Percentiles rank a stretch among this genome's conserved stretches.
These are phyloP conservation scores for Anas flavirostris DNA, from an alignment of 2,797 vertebrate species.

Conservation along the genomic window DNA sequence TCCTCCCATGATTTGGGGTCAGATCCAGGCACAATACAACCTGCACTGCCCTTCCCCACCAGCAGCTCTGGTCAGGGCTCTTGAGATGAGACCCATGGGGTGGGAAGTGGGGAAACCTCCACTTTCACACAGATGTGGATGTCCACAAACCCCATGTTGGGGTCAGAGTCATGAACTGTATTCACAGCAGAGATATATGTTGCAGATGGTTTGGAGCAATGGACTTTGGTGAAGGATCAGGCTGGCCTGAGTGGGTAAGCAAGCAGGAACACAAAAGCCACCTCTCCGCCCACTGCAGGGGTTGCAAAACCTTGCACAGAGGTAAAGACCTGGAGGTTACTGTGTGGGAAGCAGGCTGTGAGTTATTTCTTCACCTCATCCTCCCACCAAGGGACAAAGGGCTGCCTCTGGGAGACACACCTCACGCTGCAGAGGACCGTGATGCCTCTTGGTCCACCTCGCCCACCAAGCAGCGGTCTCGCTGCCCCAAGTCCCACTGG, in stretches of 20 bases:
- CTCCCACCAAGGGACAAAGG: neutral
- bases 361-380: neutral
- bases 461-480: fast-evolving
- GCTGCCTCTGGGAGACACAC: neutral
- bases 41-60: neutral
- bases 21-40: neutral
- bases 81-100: neutral
- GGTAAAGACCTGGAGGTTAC: neutral
- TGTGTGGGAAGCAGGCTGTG: neutral
- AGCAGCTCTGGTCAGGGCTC: neutral
- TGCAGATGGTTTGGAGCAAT: neutral
- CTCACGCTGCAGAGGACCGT: neutral
- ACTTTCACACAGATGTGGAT: neutral
- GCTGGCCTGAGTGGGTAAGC: neutral
- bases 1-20: neutral
- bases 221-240: fast-evolving
- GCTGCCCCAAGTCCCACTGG: neutral
- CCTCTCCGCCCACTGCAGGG: fast-evolving
- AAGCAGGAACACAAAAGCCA: neutral
- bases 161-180: neutral
- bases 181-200: neutral
- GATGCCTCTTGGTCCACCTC: neutral
- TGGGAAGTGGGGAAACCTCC: neutral
- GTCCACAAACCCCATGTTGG: neutral
- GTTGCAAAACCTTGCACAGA: neutral